Base-by-base conservation (phyloP, 2,797 vertebrate genomes). In the Rousettus madagascariensis region DNA sequence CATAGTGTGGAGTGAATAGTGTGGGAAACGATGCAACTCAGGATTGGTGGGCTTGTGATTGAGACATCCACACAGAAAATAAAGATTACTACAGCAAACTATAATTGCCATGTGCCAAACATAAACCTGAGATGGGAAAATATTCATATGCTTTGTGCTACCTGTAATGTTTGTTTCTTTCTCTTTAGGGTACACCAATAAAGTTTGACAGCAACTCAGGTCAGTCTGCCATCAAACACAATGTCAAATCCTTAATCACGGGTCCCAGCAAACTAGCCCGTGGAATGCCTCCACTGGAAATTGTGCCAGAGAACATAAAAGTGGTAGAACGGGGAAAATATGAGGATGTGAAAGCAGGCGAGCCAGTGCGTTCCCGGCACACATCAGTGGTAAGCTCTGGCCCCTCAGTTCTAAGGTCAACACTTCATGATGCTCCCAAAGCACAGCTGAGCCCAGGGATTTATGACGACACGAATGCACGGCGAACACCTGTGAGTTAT, bases 171-270 rank as follows among this genome's bases (percentile, higher is more conserved):
- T 59, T 95, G 93, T 92, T 75, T 95, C 53, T 95, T 92, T 86
- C 61, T 88, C 89, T 86, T 36, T 95, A 99, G 99, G 99, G 99
- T 43, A 99, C 99, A 87, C 98, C 98, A 85, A 97, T 99, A 97
- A 99, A 99, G 96, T 98, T 98, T 91, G 99, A 99, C 98, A 99
- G 98, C 96, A 98, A 98, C 90, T 96, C 99, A 95, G 98, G 99
- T 96, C 99, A 99, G 96, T 98, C 99, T 19, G 98, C 99, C 92
- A 99, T 99, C 98, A 99, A 99, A 98, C 99, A 99, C 98, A 99
- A 99, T 41, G 99, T 99, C 96, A 99, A 99, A 98, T 99, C 99
- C 77, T 98, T 99, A 83, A 99, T 99, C 98, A 99, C 99, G 86
- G 99, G 99, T 97, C 99, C 99, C 65, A 98, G 98, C 96, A 99